These are phyloP conservation scores for Myrmophylax atrothorax DNA, from an alignment of 2,113 vertebrate genomes.

Conservation along the genomic window DNA sequence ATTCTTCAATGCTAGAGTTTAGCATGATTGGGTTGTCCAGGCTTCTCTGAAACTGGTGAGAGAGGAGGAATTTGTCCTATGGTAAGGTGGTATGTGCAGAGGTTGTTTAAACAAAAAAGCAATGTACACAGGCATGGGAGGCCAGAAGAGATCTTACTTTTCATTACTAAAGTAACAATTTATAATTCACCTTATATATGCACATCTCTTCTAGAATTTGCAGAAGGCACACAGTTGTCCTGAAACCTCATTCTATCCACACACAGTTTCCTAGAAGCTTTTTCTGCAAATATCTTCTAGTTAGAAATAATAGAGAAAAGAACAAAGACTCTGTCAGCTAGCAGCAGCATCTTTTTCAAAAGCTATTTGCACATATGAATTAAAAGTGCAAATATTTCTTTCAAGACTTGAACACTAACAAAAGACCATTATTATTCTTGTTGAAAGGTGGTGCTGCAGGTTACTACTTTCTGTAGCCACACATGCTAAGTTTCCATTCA, in stretches of 20 bases:
- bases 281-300: background rate
- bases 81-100: background rate
- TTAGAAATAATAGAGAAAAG: background rate
- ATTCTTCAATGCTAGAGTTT: background rate
- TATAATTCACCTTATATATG: background rate
- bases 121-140: background rate
- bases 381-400: constrained; percentile 2
- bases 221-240: background rate
- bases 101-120: background rate
- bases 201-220: background rate
- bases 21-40: background rate
- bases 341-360: background rate
- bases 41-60: background rate
- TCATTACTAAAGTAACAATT: background rate
- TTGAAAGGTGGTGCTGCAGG: background rate
- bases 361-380: background rate
- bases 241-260: background rate
- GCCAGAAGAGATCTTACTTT: background rate
- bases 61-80: background rate
- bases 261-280: background rate
- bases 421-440: background rate
- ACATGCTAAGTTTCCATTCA: background rate
- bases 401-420: background rate
- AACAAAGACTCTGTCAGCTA: background rate
- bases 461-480: background rate